Evolutionary conservation across 2,888 invertebrate species (phyloP).

Genomic region (Clunio marinus): DNA sequence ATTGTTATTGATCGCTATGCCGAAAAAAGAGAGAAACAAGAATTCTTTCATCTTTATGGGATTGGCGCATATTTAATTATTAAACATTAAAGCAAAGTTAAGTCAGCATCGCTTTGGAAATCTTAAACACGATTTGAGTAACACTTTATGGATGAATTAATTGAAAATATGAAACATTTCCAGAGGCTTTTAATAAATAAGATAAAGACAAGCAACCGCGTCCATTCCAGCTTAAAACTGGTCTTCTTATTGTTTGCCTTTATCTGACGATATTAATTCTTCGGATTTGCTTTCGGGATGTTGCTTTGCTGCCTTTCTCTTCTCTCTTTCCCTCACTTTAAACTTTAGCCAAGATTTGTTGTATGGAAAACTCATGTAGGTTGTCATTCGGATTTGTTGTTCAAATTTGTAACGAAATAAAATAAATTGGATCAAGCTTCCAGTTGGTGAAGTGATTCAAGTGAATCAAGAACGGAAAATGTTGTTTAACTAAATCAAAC

Average conservation of each 20-base stretch:
- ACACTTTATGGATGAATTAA: conserved; percentile 39
- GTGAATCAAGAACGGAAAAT: background rate
- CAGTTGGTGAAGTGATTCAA: background rate
- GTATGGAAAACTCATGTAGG: conserved; percentile 20
- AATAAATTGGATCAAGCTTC: conserved; percentile 14
- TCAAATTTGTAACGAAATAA: conserved; percentile 17
- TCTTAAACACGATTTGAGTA: conserved; percentile 35
- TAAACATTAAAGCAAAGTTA: background rate
- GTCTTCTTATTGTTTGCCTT: conserved; percentile 27
- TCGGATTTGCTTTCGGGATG: background rate
- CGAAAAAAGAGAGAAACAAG: background rate
- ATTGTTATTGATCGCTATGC: conserved; percentile 25
- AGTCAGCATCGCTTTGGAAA: background rate
- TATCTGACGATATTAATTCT: background rate
- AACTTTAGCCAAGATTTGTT: background rate
- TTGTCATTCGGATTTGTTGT: conserved; percentile 23
- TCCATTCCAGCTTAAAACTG: conserved; percentile 19
- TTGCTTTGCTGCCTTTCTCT: background rate
- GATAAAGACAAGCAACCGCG: conserved; percentile 28
- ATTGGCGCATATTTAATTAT: conserved; percentile 30
- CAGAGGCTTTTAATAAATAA: conserved; percentile 21
- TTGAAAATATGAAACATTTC: conserved; percentile 5
- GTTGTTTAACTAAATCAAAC: background rate
- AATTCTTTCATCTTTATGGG: background rate
- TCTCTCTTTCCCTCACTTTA: background rate